phyloP scores from a whole-genome alignment of 1,140 invertebrate species.

The Drosophila cardini region DNA sequence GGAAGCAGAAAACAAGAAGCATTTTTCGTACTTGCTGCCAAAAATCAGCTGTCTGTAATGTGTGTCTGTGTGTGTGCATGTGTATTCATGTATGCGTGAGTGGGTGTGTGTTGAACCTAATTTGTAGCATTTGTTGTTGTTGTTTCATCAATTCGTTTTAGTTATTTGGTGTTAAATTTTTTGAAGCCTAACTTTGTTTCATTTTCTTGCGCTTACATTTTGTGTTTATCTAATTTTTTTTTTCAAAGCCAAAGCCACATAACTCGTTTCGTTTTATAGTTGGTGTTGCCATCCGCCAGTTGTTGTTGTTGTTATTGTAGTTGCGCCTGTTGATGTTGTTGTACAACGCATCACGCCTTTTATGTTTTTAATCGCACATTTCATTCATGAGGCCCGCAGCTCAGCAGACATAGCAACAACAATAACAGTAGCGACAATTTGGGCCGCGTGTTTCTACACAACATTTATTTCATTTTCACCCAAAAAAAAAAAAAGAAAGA shows the following conservation, averaged over 20 bases:
- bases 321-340: constrained; percentile 24
- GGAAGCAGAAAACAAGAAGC: constrained; percentile 39
- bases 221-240: constrained; percentile 39
- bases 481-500: constrained; percentile 22
- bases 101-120: constrained; percentile 21
- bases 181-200: constrained; percentile 35
- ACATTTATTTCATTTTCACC: constrained; percentile 51
- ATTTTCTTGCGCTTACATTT: constrained; percentile 42
- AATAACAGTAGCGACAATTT: constrained; percentile 35
- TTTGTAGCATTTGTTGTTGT: constrained; percentile 24
- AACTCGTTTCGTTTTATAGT: constrained; percentile 49
- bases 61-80: background rate
- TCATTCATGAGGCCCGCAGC: constrained; percentile 51
- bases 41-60: constrained; percentile 47
- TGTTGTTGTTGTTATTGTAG: constrained; percentile 10
- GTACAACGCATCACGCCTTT: constrained; percentile 52
- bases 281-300: constrained; percentile 2
- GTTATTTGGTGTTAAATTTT: constrained; percentile 44
- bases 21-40: constrained; percentile 27
- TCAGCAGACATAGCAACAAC: constrained; percentile 30
- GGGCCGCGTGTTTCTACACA: constrained; percentile 48
- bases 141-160: constrained; percentile 23
- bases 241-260: constrained; percentile 51
- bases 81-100: constrained; percentile 8
- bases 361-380: constrained; percentile 59